phyloP scores from a whole-genome alignment of 2,113 vertebrate genomes.

The Oncorhynchus masou region DNA sequence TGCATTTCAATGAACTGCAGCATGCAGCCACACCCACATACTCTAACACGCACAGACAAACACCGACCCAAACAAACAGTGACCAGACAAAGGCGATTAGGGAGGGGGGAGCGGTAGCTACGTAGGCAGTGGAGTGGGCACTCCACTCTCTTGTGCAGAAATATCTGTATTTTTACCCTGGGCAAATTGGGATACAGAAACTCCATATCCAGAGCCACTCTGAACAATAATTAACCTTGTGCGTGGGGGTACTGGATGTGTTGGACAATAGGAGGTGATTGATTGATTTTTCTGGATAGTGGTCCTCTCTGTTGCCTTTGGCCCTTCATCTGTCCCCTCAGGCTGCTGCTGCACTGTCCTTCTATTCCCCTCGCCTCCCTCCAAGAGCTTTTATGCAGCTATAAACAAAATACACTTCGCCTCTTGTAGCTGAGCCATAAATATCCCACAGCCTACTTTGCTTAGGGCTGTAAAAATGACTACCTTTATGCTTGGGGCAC shows the following conservation, averaged over 20 bases:
- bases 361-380: neutral
- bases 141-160: too few species aligned
- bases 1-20: too few species aligned
- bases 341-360: neutral
- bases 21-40: neutral
- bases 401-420: neutral
- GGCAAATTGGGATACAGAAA: too few species aligned
- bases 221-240: too few species aligned
- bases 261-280: neutral
- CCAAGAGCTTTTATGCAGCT: neutral
- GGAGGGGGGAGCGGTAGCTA: too few species aligned
- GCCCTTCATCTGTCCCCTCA: neutral
- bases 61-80: neutral
- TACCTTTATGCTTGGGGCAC: neutral
- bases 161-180: too few species aligned
- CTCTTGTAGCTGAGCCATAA: neutral
- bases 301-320: neutral
- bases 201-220: too few species aligned
- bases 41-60: neutral
- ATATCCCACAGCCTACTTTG: constrained; percentile 1
- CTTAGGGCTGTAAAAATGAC: neutral
- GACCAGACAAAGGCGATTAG: too few species aligned
- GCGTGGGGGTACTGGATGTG: neutral
- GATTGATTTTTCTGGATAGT: neutral
- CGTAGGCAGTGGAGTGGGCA: too few species aligned